Conservation (phyloP, 2,113 vertebrate genomes). For the Calonectris borealis region DNA sequence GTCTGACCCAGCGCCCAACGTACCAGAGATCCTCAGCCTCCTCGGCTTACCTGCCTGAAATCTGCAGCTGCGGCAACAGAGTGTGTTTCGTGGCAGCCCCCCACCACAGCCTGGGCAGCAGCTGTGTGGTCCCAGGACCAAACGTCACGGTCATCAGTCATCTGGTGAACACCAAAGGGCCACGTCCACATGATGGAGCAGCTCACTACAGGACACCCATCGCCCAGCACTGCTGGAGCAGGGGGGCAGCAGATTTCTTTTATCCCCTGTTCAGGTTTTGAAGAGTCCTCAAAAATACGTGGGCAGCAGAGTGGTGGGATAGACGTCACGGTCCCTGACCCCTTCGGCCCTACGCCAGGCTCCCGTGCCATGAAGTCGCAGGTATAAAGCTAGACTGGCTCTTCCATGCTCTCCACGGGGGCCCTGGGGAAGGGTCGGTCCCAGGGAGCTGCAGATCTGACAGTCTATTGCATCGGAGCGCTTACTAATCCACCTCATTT, state of each 20-base stretch:
- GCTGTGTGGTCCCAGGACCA: not conserved
- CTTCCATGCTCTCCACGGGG: not conserved
- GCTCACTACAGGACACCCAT: fast-evolving
- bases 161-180: not conserved
- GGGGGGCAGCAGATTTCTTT: not conserved
- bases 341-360: not conserved
- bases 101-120: not conserved
- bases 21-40: not conserved
- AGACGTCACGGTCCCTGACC: not conserved
- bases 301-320: not conserved
- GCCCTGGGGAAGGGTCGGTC: not conserved
- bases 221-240: not conserved
- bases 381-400: not conserved
- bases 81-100: not conserved
- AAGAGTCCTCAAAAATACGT: not conserved
- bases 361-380: not conserved
- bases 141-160: not conserved
- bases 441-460: not conserved
- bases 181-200: not conserved
- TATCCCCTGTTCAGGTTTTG: not conserved
- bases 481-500: slow-evolving; percentile 11
- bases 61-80: not conserved
- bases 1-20: not conserved
- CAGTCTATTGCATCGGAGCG: not conserved
- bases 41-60: not conserved